phyloP scores from a whole-genome alignment of 2,888 invertebrate species.

The Arenicola marina region DNA sequence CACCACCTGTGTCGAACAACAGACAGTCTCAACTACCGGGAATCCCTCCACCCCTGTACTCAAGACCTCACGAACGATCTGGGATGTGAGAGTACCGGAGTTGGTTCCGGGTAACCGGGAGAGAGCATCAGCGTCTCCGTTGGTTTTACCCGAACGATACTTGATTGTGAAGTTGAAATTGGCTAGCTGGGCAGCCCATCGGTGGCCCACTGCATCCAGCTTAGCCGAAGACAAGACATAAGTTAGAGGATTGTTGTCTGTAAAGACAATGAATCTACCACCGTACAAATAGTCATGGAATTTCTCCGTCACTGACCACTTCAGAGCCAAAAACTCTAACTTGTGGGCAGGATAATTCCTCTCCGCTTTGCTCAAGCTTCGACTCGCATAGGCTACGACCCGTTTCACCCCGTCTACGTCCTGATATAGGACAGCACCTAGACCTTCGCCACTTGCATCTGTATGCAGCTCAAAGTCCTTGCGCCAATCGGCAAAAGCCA shows the following conservation, averaged over 20 bases:
- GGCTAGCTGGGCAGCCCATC: too few species aligned
- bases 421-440: constrained; percentile 5
- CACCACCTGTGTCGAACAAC: too few species aligned
- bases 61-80: too few species aligned
- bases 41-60: too few species aligned
- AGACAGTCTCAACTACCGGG: too few species aligned
- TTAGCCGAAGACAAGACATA: not conserved
- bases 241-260: constrained; percentile 2
- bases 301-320: not conserved
- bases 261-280: not conserved
- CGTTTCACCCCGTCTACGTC: not conserved
- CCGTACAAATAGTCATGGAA: constrained; percentile 4
- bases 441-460: not conserved
- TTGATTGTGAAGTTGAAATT: too few species aligned
- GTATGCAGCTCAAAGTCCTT: not conserved
- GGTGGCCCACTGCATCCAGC: not conserved
- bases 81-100: too few species aligned
- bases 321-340: not conserved
- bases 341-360: not conserved
- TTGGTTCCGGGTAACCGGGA: too few species aligned
- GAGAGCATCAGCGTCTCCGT: too few species aligned
- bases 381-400: not conserved
- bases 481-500: not conserved
- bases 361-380: not conserved
- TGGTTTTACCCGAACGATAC: too few species aligned